phyloP scores from a whole-genome alignment of 2,888 invertebrate species.

The Euplagia quadripunctaria region DNA sequence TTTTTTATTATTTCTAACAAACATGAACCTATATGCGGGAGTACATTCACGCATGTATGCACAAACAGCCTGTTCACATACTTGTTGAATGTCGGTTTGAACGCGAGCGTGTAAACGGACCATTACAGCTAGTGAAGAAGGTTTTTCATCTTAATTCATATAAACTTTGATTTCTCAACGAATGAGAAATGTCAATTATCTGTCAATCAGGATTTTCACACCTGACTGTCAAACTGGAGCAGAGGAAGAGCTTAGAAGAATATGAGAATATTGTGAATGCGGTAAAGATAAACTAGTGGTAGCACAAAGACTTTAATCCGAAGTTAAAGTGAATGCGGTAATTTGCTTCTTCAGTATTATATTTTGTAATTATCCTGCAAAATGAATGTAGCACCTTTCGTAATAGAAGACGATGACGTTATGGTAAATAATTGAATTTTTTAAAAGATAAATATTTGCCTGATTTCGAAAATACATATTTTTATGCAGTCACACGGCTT shows the following conservation, averaged over 20 bases:
- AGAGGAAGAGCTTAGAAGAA: not conserved
- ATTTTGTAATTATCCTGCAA: not conserved
- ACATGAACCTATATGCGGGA: too few species aligned
- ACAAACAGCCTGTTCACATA: too few species aligned
- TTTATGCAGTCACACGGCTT: not conserved
- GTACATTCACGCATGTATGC: too few species aligned
- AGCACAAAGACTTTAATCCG: too few species aligned
- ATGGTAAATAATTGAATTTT: conserved; percentile 22
- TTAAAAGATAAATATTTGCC: not conserved
- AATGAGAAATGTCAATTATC: not conserved
- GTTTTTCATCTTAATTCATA: too few species aligned
- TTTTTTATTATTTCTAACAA: too few species aligned
- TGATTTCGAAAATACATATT: not conserved
- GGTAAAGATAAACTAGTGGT: too few species aligned
- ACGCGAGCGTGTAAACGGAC: too few species aligned
- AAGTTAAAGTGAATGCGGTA: not conserved
- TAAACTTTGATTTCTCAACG: not conserved
- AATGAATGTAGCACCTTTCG: conserved; percentile 29
- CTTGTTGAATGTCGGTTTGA: too few species aligned
- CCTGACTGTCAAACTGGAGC: not conserved
- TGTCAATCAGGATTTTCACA: not conserved
- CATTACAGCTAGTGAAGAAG: too few species aligned
- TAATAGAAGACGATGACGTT: conserved; percentile 37
- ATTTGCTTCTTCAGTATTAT: not conserved
- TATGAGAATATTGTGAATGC: not conserved